Percentiles rank a stretch among this genome's conserved stretches.
These are phyloP conservation scores for Cyclopterus lumpus DNA, from an alignment of 2,797 vertebrate species.

Conservation along the genomic window DNA sequence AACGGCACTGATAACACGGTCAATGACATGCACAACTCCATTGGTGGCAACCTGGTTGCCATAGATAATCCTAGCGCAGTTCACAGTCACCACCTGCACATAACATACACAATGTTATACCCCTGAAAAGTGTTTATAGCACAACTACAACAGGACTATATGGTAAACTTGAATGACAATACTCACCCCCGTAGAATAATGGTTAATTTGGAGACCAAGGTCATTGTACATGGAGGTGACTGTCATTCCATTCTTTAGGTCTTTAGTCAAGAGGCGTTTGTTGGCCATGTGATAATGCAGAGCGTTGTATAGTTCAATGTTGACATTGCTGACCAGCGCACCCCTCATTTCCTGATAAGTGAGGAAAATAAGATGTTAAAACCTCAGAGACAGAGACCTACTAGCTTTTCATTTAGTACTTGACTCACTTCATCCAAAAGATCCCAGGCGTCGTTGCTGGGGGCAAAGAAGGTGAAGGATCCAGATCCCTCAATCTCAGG, in stretches of 20 bases:
- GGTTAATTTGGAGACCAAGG: conserved; percentile 91
- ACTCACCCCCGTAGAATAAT: conserved; percentile 96
- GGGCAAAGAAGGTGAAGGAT: conserved; percentile 95
- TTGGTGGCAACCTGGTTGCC: conserved; percentile 98
- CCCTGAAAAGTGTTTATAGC: not conserved
- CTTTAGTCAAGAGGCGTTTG: conserved; percentile 94
- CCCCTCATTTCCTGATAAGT: conserved; percentile 82
- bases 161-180: not conserved
- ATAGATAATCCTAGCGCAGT: conserved; percentile 94
- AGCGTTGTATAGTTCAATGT: conserved; percentile 95
- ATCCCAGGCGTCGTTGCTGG: conserved; percentile 97
- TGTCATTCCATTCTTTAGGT: conserved; percentile 91
- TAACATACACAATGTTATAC: conserved; percentile 3
- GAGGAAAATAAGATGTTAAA: conserved; percentile 8
- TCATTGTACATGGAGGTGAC: conserved; percentile 93
- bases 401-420: conserved; percentile 5
- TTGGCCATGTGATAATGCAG: conserved; percentile 97
- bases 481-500: conserved; percentile 94
- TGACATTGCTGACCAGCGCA: conserved; percentile 94
- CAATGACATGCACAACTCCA: conserved; percentile 96
- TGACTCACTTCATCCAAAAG: conserved; percentile 87
- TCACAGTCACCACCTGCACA: conserved; percentile 94
- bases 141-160: not conserved
- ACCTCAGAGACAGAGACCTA: not conserved
- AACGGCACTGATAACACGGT: conserved; percentile 91